phyloP scores from a whole-genome alignment of 2,888 invertebrate genomes.

The Tipula confusa region DNA sequence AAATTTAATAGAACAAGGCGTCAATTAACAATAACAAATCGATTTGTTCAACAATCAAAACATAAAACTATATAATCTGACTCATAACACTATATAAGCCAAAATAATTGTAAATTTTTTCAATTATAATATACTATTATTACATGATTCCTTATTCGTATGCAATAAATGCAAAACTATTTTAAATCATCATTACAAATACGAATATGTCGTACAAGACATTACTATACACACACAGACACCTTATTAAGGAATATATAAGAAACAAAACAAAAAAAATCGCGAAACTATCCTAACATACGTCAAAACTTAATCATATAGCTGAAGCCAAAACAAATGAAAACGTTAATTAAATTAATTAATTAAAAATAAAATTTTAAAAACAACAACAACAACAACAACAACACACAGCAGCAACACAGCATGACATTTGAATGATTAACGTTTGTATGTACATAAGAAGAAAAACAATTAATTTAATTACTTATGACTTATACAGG shows the following conservation, averaged over 20 bases:
- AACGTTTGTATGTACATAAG: not conserved
- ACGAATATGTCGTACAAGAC: not conserved
- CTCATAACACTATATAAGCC: not conserved
- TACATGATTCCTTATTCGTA: not conserved
- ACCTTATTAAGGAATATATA: not conserved
- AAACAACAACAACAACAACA: too few relatives aligned
- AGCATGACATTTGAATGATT: conserved; percentile 25
- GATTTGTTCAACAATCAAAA: not conserved
- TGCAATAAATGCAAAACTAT: not conserved
- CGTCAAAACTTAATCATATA: not conserved
- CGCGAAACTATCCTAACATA: not conserved
- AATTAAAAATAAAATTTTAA: not conserved
- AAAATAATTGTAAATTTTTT: not conserved
- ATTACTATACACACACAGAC: not conserved
- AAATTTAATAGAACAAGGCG: not conserved
- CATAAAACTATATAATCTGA: not conserved
- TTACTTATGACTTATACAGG: not conserved
- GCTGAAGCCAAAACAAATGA: not conserved
- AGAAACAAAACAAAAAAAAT: too few relatives aligned
- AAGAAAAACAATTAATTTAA: not conserved
- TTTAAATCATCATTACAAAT: not conserved
- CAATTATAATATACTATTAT: not conserved
- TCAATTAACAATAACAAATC: not conserved
- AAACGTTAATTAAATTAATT: not conserved
- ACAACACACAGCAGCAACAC: too few relatives aligned